Evolutionary conservation across 2,888 invertebrate genomes (phyloP).

Genomic region (Lepidochitona cinerea): DNA sequence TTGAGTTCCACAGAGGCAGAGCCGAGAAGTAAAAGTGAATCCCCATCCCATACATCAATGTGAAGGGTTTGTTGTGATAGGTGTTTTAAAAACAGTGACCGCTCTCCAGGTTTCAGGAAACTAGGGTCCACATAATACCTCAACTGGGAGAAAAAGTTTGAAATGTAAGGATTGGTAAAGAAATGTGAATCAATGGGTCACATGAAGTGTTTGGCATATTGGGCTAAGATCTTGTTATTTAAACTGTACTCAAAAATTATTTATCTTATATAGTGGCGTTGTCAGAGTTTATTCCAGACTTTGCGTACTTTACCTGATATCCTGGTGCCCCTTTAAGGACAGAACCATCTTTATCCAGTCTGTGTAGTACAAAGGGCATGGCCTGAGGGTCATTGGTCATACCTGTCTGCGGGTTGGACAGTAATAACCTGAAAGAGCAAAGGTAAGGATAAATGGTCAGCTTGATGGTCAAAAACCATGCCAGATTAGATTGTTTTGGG

Average conservation of each 20-base stretch:
- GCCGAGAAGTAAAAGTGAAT: constrained; percentile 72
- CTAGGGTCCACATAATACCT: constrained; percentile 69
- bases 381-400: constrained; percentile 52
- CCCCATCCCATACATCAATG: constrained; percentile 74
- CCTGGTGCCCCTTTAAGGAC: constrained; percentile 67
- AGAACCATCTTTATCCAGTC: constrained; percentile 66
- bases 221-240: too few relatives aligned
- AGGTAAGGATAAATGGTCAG: too few relatives aligned
- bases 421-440: constrained; percentile 60
- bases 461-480: too few relatives aligned
- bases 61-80: constrained; percentile 68
- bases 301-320: constrained; percentile 61
- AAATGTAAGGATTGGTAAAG: too few relatives aligned
- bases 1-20: constrained; percentile 70
- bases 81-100: constrained; percentile 68
- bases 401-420: constrained; percentile 62
- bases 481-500: too few relatives aligned
- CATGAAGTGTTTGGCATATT: too few relatives aligned
- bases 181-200: too few relatives aligned
- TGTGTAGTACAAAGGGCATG: constrained; percentile 66
- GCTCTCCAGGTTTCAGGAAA: constrained; percentile 70
- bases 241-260: too few relatives aligned
- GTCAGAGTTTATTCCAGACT: too few relatives aligned
- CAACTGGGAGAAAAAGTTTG: constrained; percentile 57
- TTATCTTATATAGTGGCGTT: too few relatives aligned